Conservation (phyloP, 2,113 vertebrate genomes). For the Pomatostomus ruficeps region DNA sequence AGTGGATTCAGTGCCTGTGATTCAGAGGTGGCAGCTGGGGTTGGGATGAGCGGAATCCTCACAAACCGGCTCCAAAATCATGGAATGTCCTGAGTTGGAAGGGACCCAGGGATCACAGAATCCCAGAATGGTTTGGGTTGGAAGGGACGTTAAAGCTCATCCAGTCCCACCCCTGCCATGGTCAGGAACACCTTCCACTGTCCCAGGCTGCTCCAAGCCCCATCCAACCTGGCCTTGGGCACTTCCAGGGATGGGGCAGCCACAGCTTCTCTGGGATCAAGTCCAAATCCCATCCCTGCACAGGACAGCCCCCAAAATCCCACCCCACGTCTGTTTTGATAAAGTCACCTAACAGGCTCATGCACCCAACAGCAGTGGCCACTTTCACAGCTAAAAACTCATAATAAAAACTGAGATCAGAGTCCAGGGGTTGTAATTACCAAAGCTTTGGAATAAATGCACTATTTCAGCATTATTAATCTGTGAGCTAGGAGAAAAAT, state of each 20-base stretch:
- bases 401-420: background rate
- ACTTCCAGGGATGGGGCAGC: background rate
- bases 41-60: background rate
- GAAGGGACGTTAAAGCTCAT: background rate
- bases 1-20: background rate
- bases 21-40: background rate
- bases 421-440: background rate
- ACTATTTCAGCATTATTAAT: background rate
- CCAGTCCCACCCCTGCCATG: accelerated
- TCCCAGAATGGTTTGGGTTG: background rate
- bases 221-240: accelerated
- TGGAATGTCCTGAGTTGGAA: background rate
- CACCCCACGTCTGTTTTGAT: background rate
- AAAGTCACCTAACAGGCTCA: background rate
- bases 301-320: background rate
- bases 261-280: background rate
- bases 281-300: background rate
- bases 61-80: background rate
- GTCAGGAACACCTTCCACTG: background rate
- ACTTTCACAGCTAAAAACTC: background rate
- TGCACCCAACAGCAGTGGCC: background rate
- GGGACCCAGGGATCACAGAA: background rate
- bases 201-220: background rate
- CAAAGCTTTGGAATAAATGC: background rate
- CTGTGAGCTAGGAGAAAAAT: background rate